A percentile compares a stretch with the other conserved stretches of the same genome.
These are phyloP conservation scores for Dunckerocampus dactyliophorus DNA, from an alignment of 2,113 vertebrate species.

Conservation along the genomic window DNA sequence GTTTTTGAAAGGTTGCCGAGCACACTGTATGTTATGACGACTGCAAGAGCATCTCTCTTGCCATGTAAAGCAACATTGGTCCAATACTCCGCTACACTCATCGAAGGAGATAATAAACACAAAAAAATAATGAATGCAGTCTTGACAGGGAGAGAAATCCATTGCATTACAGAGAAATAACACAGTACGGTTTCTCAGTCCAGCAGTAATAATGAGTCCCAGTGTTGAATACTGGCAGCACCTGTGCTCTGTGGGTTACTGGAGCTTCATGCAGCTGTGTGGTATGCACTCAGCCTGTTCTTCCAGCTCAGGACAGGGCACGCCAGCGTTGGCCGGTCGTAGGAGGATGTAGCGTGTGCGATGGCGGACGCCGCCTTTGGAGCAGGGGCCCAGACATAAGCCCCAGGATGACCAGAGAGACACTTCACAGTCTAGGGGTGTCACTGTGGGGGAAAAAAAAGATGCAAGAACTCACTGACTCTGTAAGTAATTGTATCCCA, in stretches of 20 bases:
- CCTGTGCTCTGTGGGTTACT: conserved; percentile 45
- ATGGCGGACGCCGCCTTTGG: conserved; percentile 64
- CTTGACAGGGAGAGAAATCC: conserved; percentile 8
- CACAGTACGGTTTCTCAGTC: conserved; percentile 28
- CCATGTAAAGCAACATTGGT: not conserved
- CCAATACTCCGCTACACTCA: conserved; percentile 3
- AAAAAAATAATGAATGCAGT: conserved; percentile 7
- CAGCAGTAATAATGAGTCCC: conserved; percentile 45
- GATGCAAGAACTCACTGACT: not conserved
- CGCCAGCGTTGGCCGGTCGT: conserved; percentile 73
- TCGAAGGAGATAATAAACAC: not conserved
- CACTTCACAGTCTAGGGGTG: conserved; percentile 77
- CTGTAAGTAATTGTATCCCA: no score
- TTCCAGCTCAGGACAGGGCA: conserved; percentile 76
- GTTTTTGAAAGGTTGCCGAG: conserved; percentile 55
- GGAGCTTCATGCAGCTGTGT: conserved; percentile 63
- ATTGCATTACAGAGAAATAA: not conserved
- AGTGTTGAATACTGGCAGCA: conserved; percentile 47
- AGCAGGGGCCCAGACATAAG: conserved; percentile 71
- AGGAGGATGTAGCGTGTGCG: conserved; percentile 79
- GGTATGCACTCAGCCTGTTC: conserved; percentile 72
- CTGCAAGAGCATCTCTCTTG: not conserved
- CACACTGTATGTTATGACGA: conserved; percentile 44
- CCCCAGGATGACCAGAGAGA: conserved; percentile 79
- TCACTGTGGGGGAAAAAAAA: conserved; percentile 49